Base-by-base conservation (phyloP, 2,797 vertebrate species). In the Chanos chanos region DNA sequence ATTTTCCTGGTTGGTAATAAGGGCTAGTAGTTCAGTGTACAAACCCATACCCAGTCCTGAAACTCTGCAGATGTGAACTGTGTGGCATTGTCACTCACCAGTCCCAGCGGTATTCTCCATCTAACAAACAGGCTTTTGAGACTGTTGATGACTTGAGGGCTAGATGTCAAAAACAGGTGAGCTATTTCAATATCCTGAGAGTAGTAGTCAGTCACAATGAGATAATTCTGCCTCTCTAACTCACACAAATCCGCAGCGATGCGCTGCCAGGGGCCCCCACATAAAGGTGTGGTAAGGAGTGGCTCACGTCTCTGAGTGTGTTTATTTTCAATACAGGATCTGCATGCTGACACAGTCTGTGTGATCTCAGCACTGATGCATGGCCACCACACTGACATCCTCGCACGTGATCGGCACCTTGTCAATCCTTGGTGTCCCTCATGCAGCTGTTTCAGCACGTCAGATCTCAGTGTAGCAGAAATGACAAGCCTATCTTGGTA, bases 81-180 rank as follows among this genome's bases (percentile, higher is more conserved):
- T 31, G 33, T n/a, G 7, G 18, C 50, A 9, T 49, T 68, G 13
- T 50, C 43, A n/a, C 19, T 43, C 10, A 55, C 18, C 4, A 70
- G 33, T n/a, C 65, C 22, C 0, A 10, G 16, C 1, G 19, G 48
- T 7, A 70, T 60, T 1, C 49, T 71, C 63, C 55, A 61, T 24
- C 44, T 50, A 1, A 36, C 44, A 13, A 73, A 68, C 25, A 72
- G 65, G 25, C 7, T 21, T 36, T 73, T 62, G 3, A 66, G 47
- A 4, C 3, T n/a, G 6, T 12, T 3, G 3, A 57, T 64, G 0
- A 64, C 52, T 5, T 52, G 39, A 1, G 53, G 16, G 31, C 53
- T 70, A 2, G 39, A 40, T 0, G 1, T 47, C 5, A 51, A 19
- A 0, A 48, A 9, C 2, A 64, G 2, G 1, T 57, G 61, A 8